A percentile compares a stretch with the other conserved stretches of the same genome.
These are phyloP conservation scores for Dipodomys stephensi DNA, from an alignment of 2,113 vertebrate species.

Conservation along the genomic window DNA sequence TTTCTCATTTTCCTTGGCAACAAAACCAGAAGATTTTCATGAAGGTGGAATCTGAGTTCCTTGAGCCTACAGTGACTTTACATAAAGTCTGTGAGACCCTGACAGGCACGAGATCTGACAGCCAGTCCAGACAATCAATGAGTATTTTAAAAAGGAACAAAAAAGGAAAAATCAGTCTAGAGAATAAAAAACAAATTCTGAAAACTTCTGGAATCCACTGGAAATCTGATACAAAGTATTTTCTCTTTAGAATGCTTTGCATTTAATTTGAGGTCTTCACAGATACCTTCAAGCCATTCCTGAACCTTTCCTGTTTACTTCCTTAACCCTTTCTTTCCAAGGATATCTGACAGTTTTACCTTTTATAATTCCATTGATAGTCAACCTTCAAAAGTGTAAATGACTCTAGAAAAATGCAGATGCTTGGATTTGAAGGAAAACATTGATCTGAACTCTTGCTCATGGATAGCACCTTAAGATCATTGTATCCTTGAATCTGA, in stretches of 20 bases:
- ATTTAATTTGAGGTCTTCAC: slow-evolving; percentile 63
- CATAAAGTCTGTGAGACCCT: slow-evolving; percentile 9
- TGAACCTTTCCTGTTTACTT: background rate
- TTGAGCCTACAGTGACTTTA: background rate
- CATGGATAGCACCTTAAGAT: slow-evolving; percentile 10
- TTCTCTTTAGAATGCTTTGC: background rate
- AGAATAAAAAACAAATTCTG: background rate
- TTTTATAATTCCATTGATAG: slow-evolving; percentile 72
- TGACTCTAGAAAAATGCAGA: slow-evolving; percentile 51
- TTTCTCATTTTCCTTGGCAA: slow-evolving; percentile 41
- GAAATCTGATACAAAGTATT: slow-evolving; percentile 30
- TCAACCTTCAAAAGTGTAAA: slow-evolving; percentile 76
- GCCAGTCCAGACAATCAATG: background rate
- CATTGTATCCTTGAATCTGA: slow-evolving; percentile 29
- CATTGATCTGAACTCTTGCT: slow-evolving; percentile 61
- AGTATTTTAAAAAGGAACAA: background rate
- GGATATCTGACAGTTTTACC: slow-evolving; percentile 48
- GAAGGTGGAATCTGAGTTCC: background rate
- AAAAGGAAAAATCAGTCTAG: background rate
- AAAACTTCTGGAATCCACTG: background rate
- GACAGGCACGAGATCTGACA: background rate
- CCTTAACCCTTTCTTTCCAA: slow-evolving; percentile 60
- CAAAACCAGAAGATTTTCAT: background rate
- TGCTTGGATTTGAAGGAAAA: slow-evolving; percentile 67
- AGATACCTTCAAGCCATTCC: slow-evolving; percentile 1